These are phyloP conservation scores for Mormyrops attenuatus DNA, from an alignment of 2,797 vertebrate genomes.

Conservation along the genomic window DNA sequence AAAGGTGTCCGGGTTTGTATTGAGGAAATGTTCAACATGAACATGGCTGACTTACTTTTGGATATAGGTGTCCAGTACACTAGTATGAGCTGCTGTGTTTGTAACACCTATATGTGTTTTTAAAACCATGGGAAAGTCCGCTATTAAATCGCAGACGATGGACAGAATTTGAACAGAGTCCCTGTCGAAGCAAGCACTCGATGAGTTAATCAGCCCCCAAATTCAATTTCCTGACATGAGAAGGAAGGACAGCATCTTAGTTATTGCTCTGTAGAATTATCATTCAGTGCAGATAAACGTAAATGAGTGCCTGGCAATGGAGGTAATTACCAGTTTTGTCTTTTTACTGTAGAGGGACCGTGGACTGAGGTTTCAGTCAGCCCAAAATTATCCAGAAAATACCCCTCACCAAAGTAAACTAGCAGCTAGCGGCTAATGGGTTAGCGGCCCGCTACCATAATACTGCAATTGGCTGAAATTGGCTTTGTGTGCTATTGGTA, in stretches of 20 bases:
- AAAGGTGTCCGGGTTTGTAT: background rate
- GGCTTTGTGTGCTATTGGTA: background rate
- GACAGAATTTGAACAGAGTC: background rate
- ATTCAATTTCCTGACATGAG: conserved; percentile 41
- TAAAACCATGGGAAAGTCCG: background rate
- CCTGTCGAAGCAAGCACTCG: background rate
- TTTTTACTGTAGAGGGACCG: background rate
- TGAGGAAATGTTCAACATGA: background rate
- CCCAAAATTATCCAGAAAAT: background rate
- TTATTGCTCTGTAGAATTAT: conserved; percentile 33
- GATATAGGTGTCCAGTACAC: background rate
- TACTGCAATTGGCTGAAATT: background rate
- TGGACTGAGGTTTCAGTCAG: background rate
- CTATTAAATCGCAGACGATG: background rate
- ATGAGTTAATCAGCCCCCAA: conserved; percentile 36
- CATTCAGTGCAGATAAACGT: conserved; percentile 3
- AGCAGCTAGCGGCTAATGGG: conserved; percentile 5
- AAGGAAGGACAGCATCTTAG: conserved; percentile 25
- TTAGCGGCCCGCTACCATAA: background rate
- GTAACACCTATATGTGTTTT: background rate
- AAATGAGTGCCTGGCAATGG: conserved; percentile 22
- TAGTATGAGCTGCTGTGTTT: background rate
- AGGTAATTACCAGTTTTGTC: conserved; percentile 27
- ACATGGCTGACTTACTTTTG: background rate
- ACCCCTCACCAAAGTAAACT: background rate